Conservation (phyloP, 92 coral and sea anemone genomes). For the Bergia puertoricense region DNA sequence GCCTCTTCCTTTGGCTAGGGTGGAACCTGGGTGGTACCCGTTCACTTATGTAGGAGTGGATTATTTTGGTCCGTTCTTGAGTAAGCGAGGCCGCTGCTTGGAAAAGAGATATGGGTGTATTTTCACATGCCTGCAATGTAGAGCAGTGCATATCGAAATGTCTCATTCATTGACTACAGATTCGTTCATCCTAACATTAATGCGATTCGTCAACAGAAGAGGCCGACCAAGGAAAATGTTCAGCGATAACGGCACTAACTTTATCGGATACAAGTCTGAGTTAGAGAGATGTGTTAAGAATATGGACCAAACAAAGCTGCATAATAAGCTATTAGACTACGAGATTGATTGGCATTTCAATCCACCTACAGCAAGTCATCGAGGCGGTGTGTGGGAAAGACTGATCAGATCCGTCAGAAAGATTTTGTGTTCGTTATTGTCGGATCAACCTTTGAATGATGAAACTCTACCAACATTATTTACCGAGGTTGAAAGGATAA, state of each 20-base stretch:
- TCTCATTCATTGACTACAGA: neutral
- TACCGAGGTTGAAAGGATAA: neutral
- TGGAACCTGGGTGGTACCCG: too few relatives aligned
- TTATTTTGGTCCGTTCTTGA: neutral
- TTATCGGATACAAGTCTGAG: neutral
- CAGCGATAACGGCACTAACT: neutral
- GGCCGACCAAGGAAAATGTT: neutral
- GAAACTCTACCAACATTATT: neutral
- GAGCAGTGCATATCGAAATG: neutral
- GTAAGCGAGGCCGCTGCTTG: neutral
- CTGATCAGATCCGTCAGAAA: neutral
- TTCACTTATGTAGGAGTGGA: neutral
- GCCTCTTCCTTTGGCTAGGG: too few relatives aligned
- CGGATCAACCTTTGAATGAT: neutral
- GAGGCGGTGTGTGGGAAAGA: neutral
- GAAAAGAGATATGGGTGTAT: neutral
- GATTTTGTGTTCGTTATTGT: neutral
- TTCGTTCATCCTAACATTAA: neutral
- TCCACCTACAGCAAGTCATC: neutral
- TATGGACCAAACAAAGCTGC: neutral
- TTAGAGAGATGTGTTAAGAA: neutral
- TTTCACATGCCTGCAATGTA: neutral
- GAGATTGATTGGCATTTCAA: neutral
- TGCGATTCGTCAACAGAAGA: neutral
- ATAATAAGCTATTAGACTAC: too few relatives aligned